These are phyloP conservation scores for Hydrocynus forskahlii DNA, from an alignment of 2,797 vertebrate genomes.

Conservation along the genomic window DNA sequence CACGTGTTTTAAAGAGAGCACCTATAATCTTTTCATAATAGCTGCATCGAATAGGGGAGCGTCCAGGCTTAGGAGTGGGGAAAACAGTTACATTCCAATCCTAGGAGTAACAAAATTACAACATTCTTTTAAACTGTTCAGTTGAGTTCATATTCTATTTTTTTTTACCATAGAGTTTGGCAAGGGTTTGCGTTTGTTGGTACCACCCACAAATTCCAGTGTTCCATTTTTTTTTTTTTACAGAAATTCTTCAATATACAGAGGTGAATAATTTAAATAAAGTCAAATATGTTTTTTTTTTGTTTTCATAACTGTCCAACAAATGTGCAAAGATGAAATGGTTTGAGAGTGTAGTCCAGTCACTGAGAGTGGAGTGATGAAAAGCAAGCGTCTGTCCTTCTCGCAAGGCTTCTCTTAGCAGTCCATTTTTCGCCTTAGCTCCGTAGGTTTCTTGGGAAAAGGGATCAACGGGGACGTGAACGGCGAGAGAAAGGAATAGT, in stretches of 20 bases:
- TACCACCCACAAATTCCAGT: conserved; percentile 26
- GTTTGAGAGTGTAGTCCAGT: conserved; percentile 35
- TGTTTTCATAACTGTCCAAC: conserved; percentile 37
- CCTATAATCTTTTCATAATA: conserved; percentile 47
- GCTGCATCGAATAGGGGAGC: conserved; percentile 62
- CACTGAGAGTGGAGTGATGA: conserved; percentile 15
- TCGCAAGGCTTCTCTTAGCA: conserved; percentile 18
- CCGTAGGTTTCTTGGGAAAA: conserved; percentile 64
- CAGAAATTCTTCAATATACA: conserved; percentile 5
- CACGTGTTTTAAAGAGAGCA: conserved; percentile 64
- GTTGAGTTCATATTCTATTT: conserved; percentile 1
- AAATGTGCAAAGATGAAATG: conserved; percentile 63
- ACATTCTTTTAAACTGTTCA: conserved; percentile 1
- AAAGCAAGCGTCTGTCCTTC: background rate
- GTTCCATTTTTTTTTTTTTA: conserved; percentile 16
- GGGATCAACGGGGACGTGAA: background rate
- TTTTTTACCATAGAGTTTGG: background rate
- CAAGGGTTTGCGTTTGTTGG: background rate
- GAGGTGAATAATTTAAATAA: conserved; percentile 11
- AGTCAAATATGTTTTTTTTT: conserved; percentile 17
- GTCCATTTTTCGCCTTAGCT: conserved; percentile 60
- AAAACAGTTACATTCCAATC: conserved; percentile 64
- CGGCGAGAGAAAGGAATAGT: conserved; percentile 35
- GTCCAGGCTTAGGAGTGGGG: conserved; percentile 47
- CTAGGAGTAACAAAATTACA: background rate